Percentiles rank a stretch among this genome's conserved stretches.
These are phyloP conservation scores for Phataginus tricuspis DNA, from an alignment of 2,797 vertebrate species.

Conservation along the genomic window DNA sequence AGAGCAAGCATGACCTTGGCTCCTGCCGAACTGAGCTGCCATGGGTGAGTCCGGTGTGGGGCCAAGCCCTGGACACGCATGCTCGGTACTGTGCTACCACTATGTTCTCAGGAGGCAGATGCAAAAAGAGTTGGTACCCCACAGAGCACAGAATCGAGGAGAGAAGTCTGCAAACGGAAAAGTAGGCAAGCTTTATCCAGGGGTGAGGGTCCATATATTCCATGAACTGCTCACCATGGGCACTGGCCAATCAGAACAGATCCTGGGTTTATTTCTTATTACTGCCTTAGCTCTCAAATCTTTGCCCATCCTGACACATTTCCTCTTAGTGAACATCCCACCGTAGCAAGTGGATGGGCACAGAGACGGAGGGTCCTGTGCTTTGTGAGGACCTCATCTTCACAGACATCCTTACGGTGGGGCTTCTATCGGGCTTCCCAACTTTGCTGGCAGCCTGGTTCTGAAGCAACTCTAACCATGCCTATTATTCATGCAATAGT, in stretches of 20 bases:
- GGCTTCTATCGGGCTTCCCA: background rate
- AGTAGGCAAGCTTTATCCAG: background rate
- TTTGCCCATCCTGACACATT: background rate
- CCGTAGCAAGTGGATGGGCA: fast-evolving
- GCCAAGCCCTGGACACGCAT: fast-evolving
- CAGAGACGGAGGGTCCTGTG: fast-evolving
- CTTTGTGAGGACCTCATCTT: background rate
- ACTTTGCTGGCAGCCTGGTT: background rate
- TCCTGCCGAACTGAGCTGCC: background rate
- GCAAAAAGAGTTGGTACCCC: background rate
- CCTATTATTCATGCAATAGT: background rate
- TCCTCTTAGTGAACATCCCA: background rate
- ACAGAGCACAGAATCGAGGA: background rate
- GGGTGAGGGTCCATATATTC: background rate
- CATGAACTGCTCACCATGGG: background rate
- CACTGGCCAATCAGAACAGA: background rate
- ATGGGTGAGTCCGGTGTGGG: fast-evolving
- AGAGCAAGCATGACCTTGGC: fast-evolving
- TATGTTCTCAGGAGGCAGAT: background rate
- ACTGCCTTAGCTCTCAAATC: background rate
- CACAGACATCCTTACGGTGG: background rate
- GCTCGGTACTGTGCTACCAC: background rate
- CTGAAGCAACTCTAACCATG: background rate
- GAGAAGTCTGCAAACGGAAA: background rate
- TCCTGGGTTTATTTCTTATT: background rate